phyloP scores from a whole-genome alignment of 2,113 vertebrate species.

The Cynoglossus semilaevis region DNA sequence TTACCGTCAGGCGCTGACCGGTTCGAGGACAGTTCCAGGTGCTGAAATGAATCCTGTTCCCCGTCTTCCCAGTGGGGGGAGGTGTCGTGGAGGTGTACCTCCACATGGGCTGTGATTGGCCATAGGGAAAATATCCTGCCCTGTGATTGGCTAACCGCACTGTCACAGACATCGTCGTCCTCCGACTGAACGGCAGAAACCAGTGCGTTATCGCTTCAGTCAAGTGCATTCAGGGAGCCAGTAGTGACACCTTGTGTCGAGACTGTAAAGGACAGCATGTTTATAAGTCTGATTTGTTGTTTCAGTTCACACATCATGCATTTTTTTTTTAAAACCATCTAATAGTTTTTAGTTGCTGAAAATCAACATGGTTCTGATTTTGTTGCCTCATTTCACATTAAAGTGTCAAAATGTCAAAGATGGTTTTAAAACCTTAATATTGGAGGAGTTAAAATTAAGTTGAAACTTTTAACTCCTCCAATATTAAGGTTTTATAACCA shows the following conservation, averaged over 20 bases:
- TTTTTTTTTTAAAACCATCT: no score
- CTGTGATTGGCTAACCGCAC: constrained; percentile 28
- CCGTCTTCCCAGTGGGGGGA: constrained; percentile 3
- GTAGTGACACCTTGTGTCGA: neutral
- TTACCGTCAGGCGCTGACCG: constrained; percentile 34
- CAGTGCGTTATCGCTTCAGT: no score
- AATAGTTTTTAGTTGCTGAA: no score
- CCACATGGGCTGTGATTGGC: constrained; percentile 28
- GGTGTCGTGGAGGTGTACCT: neutral
- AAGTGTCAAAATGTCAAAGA: no score
- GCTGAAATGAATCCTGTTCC: constrained; percentile 47
- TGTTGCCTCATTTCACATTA: no score
- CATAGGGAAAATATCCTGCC: neutral
- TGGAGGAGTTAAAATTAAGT: no score
- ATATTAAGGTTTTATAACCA: no score
- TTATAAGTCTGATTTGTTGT: neutral
- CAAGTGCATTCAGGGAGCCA: neutral
- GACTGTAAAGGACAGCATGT: neutral
- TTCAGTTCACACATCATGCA: neutral
- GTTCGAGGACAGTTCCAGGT: constrained; percentile 55
- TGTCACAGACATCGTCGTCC: constrained; percentile 1
- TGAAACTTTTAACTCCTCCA: no score
- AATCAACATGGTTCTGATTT: no score
- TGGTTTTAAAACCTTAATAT: no score
- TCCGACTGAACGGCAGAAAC: no score